A percentile compares a stretch with the other conserved stretches of the same genome.
Evolutionary conservation across 2,888 invertebrate species (phyloP).

Genomic region (Mellilla xanthometata): DNA sequence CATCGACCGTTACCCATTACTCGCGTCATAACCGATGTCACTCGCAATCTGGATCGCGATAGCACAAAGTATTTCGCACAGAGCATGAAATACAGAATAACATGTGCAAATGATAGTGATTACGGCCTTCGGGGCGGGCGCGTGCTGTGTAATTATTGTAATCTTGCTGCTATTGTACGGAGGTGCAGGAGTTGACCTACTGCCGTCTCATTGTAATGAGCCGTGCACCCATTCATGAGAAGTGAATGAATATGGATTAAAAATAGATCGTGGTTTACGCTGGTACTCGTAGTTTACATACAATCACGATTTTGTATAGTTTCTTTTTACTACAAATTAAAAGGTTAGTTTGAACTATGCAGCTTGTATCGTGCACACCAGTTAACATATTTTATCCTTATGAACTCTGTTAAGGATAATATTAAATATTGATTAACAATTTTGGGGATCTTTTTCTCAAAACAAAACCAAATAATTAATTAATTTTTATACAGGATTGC

Average conservation of each 20-base stretch:
- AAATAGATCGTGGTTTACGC: slow-evolving; percentile 6
- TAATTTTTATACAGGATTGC: too few species aligned
- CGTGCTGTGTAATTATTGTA: slow-evolving; percentile 79
- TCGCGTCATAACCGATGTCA: slow-evolving; percentile 31
- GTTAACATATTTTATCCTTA: too few species aligned
- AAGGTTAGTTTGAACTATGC: too few species aligned
- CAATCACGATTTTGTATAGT: too few species aligned
- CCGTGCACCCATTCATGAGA: slow-evolving; percentile 24
- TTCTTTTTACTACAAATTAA: too few species aligned
- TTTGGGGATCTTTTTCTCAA: too few species aligned
- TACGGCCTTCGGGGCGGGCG: slow-evolving; percentile 57
- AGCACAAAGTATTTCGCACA: slow-evolving; percentile 64
- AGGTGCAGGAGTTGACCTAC: slow-evolving; percentile 38
- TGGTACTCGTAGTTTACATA: too few species aligned
- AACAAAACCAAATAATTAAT: too few species aligned
- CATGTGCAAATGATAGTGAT: slow-evolving; percentile 80
- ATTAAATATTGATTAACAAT: too few species aligned
- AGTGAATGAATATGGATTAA: slow-evolving; percentile 22
- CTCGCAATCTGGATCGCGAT: slow-evolving; percentile 44
- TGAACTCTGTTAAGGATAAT: too few species aligned
- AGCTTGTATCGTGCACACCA: too few species aligned
- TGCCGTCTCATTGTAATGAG: slow-evolving; percentile 35
- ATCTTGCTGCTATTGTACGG: slow-evolving; percentile 42
- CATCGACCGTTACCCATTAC: slow-evolving; percentile 20
- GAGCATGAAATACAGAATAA: slow-evolving; percentile 74